Conservation (phyloP, 2,113 vertebrate species). For the Cryptotis parvus region DNA sequence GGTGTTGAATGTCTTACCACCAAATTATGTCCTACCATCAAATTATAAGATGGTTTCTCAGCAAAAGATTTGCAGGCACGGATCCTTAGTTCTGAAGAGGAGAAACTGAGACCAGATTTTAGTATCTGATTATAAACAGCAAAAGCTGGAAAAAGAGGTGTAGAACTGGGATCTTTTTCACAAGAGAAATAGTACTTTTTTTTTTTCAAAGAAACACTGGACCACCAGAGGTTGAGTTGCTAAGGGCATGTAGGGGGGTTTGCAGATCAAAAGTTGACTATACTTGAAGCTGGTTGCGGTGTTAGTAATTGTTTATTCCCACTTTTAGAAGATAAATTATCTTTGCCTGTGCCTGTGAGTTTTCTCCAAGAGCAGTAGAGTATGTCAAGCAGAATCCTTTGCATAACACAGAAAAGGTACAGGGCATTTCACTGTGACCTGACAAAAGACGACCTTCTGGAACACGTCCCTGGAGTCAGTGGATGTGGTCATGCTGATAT, state of each 20-base stretch:
- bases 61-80: conserved; percentile 77
- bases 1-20: background rate
- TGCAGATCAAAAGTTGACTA: conserved; percentile 91
- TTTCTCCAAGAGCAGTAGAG: conserved; percentile 96
- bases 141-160: conserved; percentile 95
- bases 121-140: conserved; percentile 93
- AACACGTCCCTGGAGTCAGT: too few relatives aligned
- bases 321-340: conserved; percentile 93
- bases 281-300: conserved; percentile 97
- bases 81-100: conserved; percentile 85
- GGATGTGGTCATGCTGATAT: too few relatives aligned
- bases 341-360: conserved; percentile 97
- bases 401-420: too few relatives aligned
- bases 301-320: conserved; percentile 98
- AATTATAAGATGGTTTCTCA: conserved; percentile 61
- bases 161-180: conserved; percentile 99
- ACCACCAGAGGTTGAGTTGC: conserved; percentile 96
- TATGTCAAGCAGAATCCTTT: conserved; percentile 91
- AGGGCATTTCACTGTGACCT: too few relatives aligned
- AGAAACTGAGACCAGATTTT: conserved; percentile 86
- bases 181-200: conserved; percentile 95
- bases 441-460: too few relatives aligned
- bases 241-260: conserved; percentile 92
- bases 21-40: background rate
- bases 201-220: conserved; percentile 99